These are phyloP conservation scores for Mungos mungo DNA, from an alignment of 2,113 vertebrate genomes.

Conservation along the genomic window DNA sequence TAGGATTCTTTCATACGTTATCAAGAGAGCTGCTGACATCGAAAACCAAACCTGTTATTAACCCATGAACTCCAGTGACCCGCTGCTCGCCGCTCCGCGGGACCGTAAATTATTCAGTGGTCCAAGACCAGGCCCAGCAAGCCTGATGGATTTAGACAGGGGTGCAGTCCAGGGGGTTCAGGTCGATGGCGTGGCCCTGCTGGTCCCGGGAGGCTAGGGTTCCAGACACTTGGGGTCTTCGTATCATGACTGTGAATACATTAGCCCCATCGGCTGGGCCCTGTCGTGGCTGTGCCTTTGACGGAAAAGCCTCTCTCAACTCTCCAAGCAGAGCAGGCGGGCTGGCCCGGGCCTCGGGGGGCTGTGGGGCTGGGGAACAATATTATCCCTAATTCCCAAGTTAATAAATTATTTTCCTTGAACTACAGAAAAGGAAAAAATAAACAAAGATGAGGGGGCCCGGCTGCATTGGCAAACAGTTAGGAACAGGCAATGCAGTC, in stretches of 20 bases:
- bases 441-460: slow-evolving; percentile 46
- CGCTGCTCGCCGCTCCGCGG: slow-evolving; percentile 86
- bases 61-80: slow-evolving; percentile 93
- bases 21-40: slow-evolving; percentile 95
- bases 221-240: slow-evolving; percentile 80
- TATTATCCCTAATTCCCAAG: slow-evolving; percentile 51
- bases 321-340: neutral
- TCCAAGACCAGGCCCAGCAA: slow-evolving; percentile 86
- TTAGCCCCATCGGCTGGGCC: slow-evolving; percentile 79
- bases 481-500: slow-evolving; percentile 28
- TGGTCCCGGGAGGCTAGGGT: slow-evolving; percentile 79
- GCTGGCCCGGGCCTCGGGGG: neutral
- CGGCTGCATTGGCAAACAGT: slow-evolving; percentile 43
- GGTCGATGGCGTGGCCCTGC: slow-evolving; percentile 86
- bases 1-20: slow-evolving; percentile 98
- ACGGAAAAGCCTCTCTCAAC: slow-evolving; percentile 2
- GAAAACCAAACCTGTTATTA: slow-evolving; percentile 98
- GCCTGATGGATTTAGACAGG: slow-evolving; percentile 91
- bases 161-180: slow-evolving; percentile 87
- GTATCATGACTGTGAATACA: slow-evolving; percentile 92
- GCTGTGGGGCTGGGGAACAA: neutral
- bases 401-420: slow-evolving; percentile 75
- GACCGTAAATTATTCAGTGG: slow-evolving; percentile 97
- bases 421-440: slow-evolving; percentile 58
- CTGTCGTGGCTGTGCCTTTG: slow-evolving; percentile 51